Evolutionary conservation across 2,113 vertebrate genomes (phyloP), one percentile per base, ranked within the genome.

Genomic region (Polypterus bichir): DNA sequence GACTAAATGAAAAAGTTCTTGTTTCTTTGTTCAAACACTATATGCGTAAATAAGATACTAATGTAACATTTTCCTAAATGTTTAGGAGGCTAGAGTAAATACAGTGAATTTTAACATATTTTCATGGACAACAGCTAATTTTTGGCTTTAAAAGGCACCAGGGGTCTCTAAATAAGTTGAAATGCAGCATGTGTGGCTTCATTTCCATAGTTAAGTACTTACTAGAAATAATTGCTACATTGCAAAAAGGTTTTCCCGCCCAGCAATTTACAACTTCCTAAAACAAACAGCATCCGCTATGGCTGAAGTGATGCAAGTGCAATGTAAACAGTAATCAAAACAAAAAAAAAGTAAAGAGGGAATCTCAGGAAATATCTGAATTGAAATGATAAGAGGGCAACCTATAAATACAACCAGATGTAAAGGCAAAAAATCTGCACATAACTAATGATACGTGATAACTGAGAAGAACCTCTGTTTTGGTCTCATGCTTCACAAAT

Each of bases 191-290:
- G 64, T 62, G 70, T 48, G 60, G 60, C 53, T 45, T 59, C 47
- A 62, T 64, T 59, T 68, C 62, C 58, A 61, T 65, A 59, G 51
- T 51, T 64, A 68, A 61, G 47, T 51, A 61, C 59, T 59, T 49
- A 52, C 57, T 59, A 61, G 64, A 64, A 59, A 67, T 68, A 68
- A 68, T 71, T 64, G 59, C 57, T 64, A 63, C 66, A 49, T 47
- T 63, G 62, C 64, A 59, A 53, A 54, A 64, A 47, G 54, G 46
- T 62, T 63, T 60, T 64, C 63, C 59, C 60, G 51, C 59, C 4
- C 51, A 57, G 68, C 49, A 49, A 48, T 62, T 57, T 65, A 64
- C 54, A 9, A 54, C 65, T 69, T 66, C 67, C 70, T 66, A 59
- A 47, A 47, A 53, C 49, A 60, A 55, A 56, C 58, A 60, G 51